Evolutionary conservation across 2,113 vertebrate genomes (phyloP).

Genomic region (Anarhynchus alexandrinus): DNA sequence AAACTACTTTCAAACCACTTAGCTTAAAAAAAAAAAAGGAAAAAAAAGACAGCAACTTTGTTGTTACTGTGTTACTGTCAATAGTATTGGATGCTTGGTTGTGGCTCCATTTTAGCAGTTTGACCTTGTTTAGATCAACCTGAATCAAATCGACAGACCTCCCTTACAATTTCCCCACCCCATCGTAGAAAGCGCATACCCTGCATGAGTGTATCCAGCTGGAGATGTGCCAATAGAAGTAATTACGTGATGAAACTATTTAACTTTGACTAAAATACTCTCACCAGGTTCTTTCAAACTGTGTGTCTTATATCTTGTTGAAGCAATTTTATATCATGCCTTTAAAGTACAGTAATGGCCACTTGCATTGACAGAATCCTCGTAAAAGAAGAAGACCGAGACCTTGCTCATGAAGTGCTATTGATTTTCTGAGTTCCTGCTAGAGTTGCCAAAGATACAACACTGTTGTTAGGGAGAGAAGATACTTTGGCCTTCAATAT

Average conservation of each 20-base stretch:
- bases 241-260: slow-evolving; percentile 84
- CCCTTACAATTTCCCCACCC: slow-evolving; percentile 44
- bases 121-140: slow-evolving; percentile 74
- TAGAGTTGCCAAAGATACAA: slow-evolving; percentile 82
- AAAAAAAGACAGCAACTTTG: slow-evolving; percentile 32
- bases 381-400: slow-evolving; percentile 80
- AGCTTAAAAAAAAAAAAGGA: background rate
- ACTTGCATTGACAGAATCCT: slow-evolving; percentile 84
- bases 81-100: slow-evolving; percentile 50
- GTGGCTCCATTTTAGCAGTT: slow-evolving; percentile 61
- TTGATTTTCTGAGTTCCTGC: slow-evolving; percentile 82
- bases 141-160: slow-evolving; percentile 50
- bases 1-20: slow-evolving; percentile 69
- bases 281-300: slow-evolving; percentile 81
- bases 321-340: slow-evolving; percentile 83
- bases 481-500: slow-evolving; percentile 79
- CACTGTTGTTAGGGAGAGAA: slow-evolving; percentile 76
- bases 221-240: slow-evolving; percentile 81
- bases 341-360: slow-evolving; percentile 86
- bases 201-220: slow-evolving; percentile 64
- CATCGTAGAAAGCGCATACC: slow-evolving; percentile 54
- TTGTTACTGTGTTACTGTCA: slow-evolving; percentile 42
- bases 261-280: slow-evolving; percentile 85
- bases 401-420: slow-evolving; percentile 82
- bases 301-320: slow-evolving; percentile 84